A percentile compares a stretch with the other conserved stretches of the same genome.
Evolutionary conservation across 2,888 invertebrate genomes (phyloP).

Genomic region (Synanthedon formicaeformis): DNA sequence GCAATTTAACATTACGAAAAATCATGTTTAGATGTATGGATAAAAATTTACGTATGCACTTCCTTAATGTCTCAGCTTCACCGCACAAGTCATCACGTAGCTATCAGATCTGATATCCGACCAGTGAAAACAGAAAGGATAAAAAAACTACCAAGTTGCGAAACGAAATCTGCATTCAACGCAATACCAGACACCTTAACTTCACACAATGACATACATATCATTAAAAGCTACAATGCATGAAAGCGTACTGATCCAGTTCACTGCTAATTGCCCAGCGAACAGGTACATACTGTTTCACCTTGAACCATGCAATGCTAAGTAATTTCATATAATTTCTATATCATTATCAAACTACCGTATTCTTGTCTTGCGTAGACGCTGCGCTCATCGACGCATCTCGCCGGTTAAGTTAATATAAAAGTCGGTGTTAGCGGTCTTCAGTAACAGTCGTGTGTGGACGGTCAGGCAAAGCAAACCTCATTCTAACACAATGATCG

Average conservation of each 20-base stretch:
- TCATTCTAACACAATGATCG: slow-evolving; percentile 62
- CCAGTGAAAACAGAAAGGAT: slow-evolving; percentile 17
- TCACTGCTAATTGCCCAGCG: neutral
- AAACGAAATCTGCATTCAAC: slow-evolving; percentile 1
- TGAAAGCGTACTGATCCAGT: neutral
- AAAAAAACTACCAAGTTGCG: slow-evolving; percentile 17
- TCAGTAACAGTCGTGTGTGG: slow-evolving; percentile 65
- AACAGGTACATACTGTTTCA: slow-evolving; percentile 8
- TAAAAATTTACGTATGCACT: neutral
- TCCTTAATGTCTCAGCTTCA: neutral
- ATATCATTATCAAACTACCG: slow-evolving; percentile 65
- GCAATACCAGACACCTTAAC: neutral
- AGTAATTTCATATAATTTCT: slow-evolving; percentile 63
- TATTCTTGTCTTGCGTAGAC: slow-evolving; percentile 58
- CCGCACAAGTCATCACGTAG: slow-evolving; percentile 13
- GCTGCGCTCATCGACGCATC: slow-evolving; percentile 45
- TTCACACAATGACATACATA: neutral
- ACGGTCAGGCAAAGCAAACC: slow-evolving; percentile 62
- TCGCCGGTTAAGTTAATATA: slow-evolving; percentile 57
- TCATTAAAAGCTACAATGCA: slow-evolving; percentile 1
- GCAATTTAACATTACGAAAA: too few relatives aligned
- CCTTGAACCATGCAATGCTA: slow-evolving; percentile 54
- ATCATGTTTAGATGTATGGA: neutral
- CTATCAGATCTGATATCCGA: slow-evolving; percentile 14
- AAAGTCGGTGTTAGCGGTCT: slow-evolving; percentile 46